Conservation (phyloP, 2,888 invertebrate genomes). For the Drosophila atripex region DNA sequence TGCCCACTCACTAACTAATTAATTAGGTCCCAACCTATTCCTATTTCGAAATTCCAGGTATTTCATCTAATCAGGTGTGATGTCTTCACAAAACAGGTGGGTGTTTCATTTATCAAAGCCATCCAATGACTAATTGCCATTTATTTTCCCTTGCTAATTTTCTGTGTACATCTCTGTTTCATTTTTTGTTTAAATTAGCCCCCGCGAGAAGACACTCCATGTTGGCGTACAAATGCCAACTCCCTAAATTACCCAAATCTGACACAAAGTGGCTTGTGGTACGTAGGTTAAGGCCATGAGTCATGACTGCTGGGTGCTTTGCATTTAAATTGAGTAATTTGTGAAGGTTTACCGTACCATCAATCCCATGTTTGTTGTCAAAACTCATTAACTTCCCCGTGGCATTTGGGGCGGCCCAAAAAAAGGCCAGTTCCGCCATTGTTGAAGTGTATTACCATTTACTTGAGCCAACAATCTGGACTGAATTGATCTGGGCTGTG, state of each 20-base stretch:
- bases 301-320: constrained; percentile 37
- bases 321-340: constrained; percentile 42
- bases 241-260: constrained; percentile 40
- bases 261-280: constrained; percentile 30
- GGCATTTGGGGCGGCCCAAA: constrained; percentile 18
- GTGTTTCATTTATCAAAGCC: constrained; percentile 54
- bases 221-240: constrained; percentile 51
- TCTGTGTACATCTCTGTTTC: constrained; percentile 32
- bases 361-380: constrained; percentile 12
- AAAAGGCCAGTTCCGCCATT: constrained; percentile 13
- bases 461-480: constrained; percentile 4
- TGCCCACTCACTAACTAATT: constrained; percentile 32
- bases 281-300: constrained; percentile 64
- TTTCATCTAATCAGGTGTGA: constrained; percentile 14
- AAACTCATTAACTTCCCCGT: constrained; percentile 30
- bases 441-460: constrained; percentile 8
- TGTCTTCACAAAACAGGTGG: constrained; percentile 39
- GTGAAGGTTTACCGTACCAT: constrained; percentile 20
- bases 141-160: constrained; percentile 49
- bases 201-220: constrained; percentile 19
- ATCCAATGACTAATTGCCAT: constrained; percentile 35
- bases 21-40: constrained; percentile 11
- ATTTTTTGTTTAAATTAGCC: constrained; percentile 49
- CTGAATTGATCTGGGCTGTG: constrained; percentile 30
- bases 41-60: constrained; percentile 6